Evolutionary conservation across 2,888 invertebrate genomes (phyloP).

Genomic region (Deroplatys truncata): DNA sequence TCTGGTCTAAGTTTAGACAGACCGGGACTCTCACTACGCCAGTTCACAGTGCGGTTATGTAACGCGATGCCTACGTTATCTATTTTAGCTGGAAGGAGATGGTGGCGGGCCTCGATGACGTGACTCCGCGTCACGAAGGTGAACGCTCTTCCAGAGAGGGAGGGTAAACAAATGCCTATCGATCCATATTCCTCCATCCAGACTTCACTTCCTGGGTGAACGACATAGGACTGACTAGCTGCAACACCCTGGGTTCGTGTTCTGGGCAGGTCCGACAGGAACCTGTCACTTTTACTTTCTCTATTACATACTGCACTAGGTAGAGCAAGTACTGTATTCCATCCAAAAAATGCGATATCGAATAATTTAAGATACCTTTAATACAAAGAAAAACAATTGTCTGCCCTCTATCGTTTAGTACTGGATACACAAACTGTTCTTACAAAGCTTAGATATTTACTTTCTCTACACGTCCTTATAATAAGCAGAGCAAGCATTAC

Average conservation of each 20-base stretch:
- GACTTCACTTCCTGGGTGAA: constrained; percentile 4
- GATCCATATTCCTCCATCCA: background rate
- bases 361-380: too few relatives aligned
- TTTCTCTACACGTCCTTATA: too few relatives aligned
- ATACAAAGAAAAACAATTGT: too few relatives aligned
- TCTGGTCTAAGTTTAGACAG: background rate
- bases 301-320: too few relatives aligned
- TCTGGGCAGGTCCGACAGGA: background rate
- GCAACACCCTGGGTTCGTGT: background rate
- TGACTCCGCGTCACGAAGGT: constrained; percentile 9
- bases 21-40: too few relatives aligned
- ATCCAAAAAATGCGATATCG: too few relatives aligned
- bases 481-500: too few relatives aligned
- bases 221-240: background rate
- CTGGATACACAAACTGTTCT: too few relatives aligned
- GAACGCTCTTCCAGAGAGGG: background rate
- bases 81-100: background rate
- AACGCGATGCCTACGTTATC: background rate
- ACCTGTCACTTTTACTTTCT: too few relatives aligned
- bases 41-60: background rate
- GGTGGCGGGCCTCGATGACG: constrained; percentile 2
- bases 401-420: too few relatives aligned
- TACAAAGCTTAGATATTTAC: too few relatives aligned
- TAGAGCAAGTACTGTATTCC: too few relatives aligned
- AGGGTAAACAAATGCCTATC: background rate